Conservation (phyloP, 2,113 vertebrate species). For the Anarrhichthys ocellatus region DNA sequence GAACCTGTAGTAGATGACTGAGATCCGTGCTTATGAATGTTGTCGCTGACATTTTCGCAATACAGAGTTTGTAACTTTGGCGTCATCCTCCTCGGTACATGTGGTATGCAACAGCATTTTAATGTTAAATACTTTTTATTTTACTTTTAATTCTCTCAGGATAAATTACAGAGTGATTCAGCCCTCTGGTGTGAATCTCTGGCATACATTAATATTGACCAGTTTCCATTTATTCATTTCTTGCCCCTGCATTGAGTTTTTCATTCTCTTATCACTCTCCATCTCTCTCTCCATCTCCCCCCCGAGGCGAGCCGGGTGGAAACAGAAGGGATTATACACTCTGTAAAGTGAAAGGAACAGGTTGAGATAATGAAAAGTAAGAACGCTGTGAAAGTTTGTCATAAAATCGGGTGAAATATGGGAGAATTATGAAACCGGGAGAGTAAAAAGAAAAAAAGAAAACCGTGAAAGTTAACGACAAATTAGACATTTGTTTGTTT, state of each 20-base stretch:
- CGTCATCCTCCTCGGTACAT: neutral
- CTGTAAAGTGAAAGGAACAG: neutral
- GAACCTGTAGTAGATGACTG: neutral
- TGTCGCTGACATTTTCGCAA: no score
- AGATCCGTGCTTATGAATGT: no score
- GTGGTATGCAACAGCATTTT: no score
- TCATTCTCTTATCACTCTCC: no score
- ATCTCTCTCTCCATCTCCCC: neutral
- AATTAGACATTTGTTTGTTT: constrained; percentile 1
- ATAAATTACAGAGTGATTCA: neutral
- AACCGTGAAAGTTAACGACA: no score
- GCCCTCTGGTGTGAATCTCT: neutral
- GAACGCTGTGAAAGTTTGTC: neutral
- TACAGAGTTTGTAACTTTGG: no score
- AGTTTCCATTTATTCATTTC: neutral
- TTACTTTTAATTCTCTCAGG: neutral
- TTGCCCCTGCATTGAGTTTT: neutral
- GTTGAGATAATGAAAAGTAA: neutral
- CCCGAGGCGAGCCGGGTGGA: neutral
- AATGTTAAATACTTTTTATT: neutral
- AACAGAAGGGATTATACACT: neutral
- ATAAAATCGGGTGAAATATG: neutral
- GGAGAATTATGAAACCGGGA: neutral
- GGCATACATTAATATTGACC: neutral
- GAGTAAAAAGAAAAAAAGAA: neutral